Conservation (phyloP, 2,888 invertebrate species). For the Protonemura montana region DNA sequence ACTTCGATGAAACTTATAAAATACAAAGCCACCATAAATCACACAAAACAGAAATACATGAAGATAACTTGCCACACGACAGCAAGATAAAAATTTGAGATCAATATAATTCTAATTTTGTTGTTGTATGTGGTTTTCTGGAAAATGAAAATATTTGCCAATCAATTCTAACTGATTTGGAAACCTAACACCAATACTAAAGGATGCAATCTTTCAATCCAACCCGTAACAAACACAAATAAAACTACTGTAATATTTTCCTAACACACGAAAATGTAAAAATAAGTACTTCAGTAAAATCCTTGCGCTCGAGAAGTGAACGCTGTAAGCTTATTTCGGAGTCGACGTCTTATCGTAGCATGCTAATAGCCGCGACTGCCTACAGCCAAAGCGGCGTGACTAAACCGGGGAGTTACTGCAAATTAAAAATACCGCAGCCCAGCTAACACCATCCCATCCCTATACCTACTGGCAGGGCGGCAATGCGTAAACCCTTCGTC, state of each 20-base stretch:
- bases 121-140: too few species aligned
- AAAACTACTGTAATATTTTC: not conserved
- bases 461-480: not conserved
- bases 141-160: too few species aligned
- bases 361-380: constrained; percentile 19
- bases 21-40: too few species aligned
- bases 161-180: too few species aligned
- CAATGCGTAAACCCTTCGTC: not conserved
- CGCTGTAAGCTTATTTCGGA: constrained; percentile 14
- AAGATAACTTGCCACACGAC: too few species aligned
- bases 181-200: too few species aligned
- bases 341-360: constrained; percentile 34
- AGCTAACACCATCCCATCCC: not conserved
- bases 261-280: not conserved
- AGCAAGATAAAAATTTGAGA: too few species aligned
- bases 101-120: too few species aligned
- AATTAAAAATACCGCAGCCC: constrained; percentile 40
- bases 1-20: too few species aligned
- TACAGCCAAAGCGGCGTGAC: constrained; percentile 3
- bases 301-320: not conserved
- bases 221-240: too few species aligned
- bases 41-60: too few species aligned
- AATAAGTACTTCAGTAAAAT: not conserved
- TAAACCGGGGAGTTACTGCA: constrained; percentile 32
- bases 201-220: too few species aligned